A percentile compares a stretch with the other conserved stretches of the same genome.
These are phyloP conservation scores for Lycaon pictus DNA, from an alignment of 2,113 vertebrate species.

Conservation along the genomic window DNA sequence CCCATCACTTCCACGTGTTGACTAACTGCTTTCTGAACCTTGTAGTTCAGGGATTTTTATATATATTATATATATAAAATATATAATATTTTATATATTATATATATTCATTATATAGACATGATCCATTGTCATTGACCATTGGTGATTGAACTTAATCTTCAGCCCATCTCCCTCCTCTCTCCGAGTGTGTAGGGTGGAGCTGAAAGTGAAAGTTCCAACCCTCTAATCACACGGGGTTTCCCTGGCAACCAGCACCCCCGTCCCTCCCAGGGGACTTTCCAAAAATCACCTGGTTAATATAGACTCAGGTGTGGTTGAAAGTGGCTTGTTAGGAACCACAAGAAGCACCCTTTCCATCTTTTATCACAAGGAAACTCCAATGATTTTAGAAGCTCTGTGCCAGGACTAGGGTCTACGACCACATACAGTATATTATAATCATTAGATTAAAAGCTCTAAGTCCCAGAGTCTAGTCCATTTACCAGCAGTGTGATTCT, in stretches of 20 bases:
- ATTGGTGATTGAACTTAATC: not conserved
- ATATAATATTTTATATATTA: too few relatives aligned
- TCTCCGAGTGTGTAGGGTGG: not conserved
- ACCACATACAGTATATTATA: not conserved
- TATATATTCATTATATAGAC: not conserved
- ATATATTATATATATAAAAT: too few relatives aligned
- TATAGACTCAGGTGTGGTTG: not conserved
- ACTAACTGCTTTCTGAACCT: not conserved
- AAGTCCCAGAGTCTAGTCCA: not conserved
- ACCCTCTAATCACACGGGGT: not conserved
- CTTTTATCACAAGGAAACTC: not conserved
- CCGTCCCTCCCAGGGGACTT: not conserved
- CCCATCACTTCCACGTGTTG: not conserved
- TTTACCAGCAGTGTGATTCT: not conserved
- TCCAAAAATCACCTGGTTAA: not conserved
- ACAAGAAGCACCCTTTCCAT: not conserved
- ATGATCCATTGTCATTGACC: not conserved
- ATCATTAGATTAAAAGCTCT: not conserved
- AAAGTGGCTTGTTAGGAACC: not conserved
- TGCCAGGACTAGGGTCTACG: not conserved
- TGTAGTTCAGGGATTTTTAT: not conserved
- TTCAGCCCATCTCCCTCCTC: not conserved
- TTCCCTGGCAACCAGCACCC: not conserved
- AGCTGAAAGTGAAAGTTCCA: not conserved
- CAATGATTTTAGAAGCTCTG: not conserved